Evolutionary conservation across 2,797 vertebrate species (phyloP).

Genomic region (Lycodopsis pacificus): DNA sequence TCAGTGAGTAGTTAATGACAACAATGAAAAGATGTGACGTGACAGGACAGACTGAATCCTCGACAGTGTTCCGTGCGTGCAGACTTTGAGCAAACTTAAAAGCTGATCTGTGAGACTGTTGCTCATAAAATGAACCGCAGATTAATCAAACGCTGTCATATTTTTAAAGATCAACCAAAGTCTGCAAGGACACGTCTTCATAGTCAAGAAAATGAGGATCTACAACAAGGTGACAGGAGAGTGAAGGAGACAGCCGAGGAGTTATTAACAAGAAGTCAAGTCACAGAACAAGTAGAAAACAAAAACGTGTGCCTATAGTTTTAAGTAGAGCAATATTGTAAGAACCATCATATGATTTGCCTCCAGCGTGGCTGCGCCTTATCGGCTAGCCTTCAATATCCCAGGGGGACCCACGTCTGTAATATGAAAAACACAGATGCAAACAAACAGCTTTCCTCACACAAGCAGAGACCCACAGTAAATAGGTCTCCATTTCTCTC

Average conservation of each 20-base stretch:
- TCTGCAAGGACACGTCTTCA: slow-evolving; percentile 39
- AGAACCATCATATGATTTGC: slow-evolving; percentile 89
- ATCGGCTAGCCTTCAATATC: slow-evolving; percentile 91
- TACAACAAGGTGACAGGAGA: slow-evolving; percentile 47
- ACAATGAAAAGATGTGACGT: slow-evolving; percentile 47
- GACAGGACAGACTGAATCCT: slow-evolving; percentile 30
- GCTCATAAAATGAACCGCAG: not conserved
- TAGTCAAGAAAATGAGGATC: slow-evolving; percentile 25
- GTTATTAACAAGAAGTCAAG: slow-evolving; percentile 62
- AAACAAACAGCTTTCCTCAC: slow-evolving; percentile 89
- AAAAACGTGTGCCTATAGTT: slow-evolving; percentile 81
- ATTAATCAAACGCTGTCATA: slow-evolving; percentile 10
- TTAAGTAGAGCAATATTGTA: slow-evolving; percentile 86
- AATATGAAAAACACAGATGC: slow-evolving; percentile 92
- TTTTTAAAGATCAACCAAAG: slow-evolving; percentile 59
- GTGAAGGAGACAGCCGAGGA: slow-evolving; percentile 56
- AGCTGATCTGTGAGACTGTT: slow-evolving; percentile 16
- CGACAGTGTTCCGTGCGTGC: slow-evolving; percentile 16
- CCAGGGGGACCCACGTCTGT: slow-evolving; percentile 90
- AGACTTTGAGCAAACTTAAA: slow-evolving; percentile 53
- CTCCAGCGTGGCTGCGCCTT: slow-evolving; percentile 88
- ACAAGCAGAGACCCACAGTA: slow-evolving; percentile 78
- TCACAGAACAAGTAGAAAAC: slow-evolving; percentile 73
- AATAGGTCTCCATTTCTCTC: slow-evolving; percentile 62
- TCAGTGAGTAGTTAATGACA: slow-evolving; percentile 44